These are phyloP conservation scores for Circaetus cinerascens DNA, from an alignment of 2,113 vertebrate species.

Conservation along the genomic window DNA sequence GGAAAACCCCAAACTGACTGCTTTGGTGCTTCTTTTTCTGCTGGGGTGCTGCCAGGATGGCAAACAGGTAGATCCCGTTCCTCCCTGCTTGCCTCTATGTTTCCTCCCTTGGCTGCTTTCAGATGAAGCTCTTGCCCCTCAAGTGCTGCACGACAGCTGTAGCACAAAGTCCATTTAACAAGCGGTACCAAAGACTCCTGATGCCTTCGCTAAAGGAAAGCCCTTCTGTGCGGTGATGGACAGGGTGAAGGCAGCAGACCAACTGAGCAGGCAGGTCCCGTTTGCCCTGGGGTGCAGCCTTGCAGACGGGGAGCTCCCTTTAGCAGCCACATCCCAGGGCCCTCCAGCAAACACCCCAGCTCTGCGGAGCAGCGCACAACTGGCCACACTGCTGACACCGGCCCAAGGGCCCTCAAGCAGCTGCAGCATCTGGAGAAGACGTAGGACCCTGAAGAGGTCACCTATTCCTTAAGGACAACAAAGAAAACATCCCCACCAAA, in stretches of 20 bases:
- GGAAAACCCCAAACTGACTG: neutral
- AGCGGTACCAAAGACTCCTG: neutral
- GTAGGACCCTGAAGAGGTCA: neutral
- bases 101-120: neutral
- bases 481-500: neutral
- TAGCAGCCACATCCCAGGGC: no score
- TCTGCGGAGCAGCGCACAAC: neutral
- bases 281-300: neutral
- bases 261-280: neutral
- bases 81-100: no score
- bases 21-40: neutral
- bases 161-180: neutral
- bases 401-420: neutral
- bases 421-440: neutral
- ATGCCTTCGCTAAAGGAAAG: neutral
- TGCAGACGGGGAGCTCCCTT: neutral
- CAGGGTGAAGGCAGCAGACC: neutral
- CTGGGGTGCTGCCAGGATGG: neutral
- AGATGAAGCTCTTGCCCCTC: neutral
- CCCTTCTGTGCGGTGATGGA: neutral
- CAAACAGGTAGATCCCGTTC: neutral
- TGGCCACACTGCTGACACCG: neutral
- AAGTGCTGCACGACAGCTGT: neutral
- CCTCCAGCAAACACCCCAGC: neutral
- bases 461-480: neutral